Conservation (phyloP, 2,797 vertebrate genomes). For the Danionella dracula region DNA sequence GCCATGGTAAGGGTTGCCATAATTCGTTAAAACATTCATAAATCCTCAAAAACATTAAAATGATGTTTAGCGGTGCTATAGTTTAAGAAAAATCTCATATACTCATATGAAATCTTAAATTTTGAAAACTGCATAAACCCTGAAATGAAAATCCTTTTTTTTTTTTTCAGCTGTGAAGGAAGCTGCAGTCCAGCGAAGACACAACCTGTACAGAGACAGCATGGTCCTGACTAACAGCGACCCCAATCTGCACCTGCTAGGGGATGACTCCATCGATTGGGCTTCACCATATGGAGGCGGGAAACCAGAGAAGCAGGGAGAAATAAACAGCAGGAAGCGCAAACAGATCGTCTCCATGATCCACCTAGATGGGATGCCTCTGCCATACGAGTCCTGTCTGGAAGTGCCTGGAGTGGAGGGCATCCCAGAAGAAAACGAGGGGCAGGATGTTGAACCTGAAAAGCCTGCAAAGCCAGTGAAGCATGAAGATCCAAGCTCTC, state of each 20-base stretch:
- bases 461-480: background rate
- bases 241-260: constrained; percentile 87
- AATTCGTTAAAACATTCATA: too few species aligned
- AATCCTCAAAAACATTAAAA: too few species aligned
- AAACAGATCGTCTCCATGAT: constrained; percentile 93
- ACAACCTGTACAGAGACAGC: constrained; percentile 96
- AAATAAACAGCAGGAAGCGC: constrained; percentile 60
- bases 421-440: constrained; percentile 64
- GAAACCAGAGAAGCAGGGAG: constrained; percentile 16
- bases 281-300: constrained; percentile 58
- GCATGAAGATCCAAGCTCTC: constrained; percentile 52
- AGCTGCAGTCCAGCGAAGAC: constrained; percentile 87
- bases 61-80: too few species aligned
- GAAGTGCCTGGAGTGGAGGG: constrained; percentile 69
- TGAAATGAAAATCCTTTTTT: too few species aligned
- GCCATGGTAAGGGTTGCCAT: too few species aligned
- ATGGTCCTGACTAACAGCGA: constrained; percentile 90
- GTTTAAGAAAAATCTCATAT: too few species aligned
- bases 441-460: constrained; percentile 27
- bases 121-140: too few species aligned
- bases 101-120: too few species aligned
- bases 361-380: constrained; percentile 64
- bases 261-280: constrained; percentile 81
- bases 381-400: constrained; percentile 71
- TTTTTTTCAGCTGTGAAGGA: constrained; percentile 85